These are phyloP conservation scores for Polypterus bichir DNA, from an alignment of 2,113 vertebrate genomes.

Conservation along the genomic window DNA sequence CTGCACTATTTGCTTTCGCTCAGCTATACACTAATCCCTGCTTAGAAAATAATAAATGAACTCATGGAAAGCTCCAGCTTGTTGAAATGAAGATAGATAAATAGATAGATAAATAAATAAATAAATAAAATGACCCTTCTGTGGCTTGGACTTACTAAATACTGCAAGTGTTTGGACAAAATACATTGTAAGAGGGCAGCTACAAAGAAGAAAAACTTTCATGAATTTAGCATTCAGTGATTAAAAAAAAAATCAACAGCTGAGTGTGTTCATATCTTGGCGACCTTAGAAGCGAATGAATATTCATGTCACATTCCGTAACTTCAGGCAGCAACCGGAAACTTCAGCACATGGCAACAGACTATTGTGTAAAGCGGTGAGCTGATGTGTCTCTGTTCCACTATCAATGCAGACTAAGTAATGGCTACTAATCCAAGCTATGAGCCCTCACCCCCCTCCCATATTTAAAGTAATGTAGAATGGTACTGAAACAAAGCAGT, in stretches of 20 bases:
- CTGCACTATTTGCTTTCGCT: constrained; percentile 50
- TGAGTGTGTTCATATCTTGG: too few relatives aligned
- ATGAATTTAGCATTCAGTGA: too few relatives aligned
- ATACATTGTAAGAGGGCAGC: too few relatives aligned
- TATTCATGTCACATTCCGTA: constrained; percentile 23
- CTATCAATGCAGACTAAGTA: background rate
- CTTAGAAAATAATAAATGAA: constrained; percentile 61
- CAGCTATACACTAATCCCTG: constrained; percentile 57
- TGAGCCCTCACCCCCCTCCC: too few relatives aligned
- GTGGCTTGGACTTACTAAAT: too few relatives aligned
- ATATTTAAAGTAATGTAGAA: too few relatives aligned
- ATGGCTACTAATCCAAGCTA: background rate
- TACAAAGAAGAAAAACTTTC: too few relatives aligned
- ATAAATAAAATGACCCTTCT: too few relatives aligned
- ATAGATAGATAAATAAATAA: too few relatives aligned
- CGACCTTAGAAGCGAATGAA: background rate
- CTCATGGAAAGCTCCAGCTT: constrained; percentile 50
- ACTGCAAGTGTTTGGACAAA: too few relatives aligned
- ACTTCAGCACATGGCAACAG: constrained; percentile 33
- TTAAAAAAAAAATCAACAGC: constrained; percentile 14
- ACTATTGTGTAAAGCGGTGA: constrained; percentile 24
- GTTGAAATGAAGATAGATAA: too few relatives aligned
- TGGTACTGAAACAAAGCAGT: too few relatives aligned
- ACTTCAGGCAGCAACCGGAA: constrained; percentile 36
- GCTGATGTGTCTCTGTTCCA: background rate